Evolutionary conservation across 2,888 invertebrate genomes (phyloP).

Genomic region (Tetranychus truncatus): DNA sequence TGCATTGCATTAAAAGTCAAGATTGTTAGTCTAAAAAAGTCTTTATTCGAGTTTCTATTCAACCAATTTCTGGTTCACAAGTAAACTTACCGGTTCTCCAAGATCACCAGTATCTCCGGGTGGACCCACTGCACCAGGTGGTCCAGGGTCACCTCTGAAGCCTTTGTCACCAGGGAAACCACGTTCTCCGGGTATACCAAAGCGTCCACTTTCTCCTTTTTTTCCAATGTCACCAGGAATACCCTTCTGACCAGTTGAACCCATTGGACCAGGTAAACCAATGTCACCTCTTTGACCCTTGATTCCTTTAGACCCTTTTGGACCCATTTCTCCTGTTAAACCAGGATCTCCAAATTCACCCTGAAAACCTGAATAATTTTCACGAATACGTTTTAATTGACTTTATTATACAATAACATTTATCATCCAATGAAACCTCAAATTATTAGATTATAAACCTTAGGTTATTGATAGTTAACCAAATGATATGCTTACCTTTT

Average conservation of each 20-base stretch:
- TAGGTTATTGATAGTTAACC: neutral
- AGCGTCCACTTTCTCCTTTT: neutral
- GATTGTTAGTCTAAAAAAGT: no score
- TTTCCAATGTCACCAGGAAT: neutral
- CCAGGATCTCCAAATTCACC: neutral
- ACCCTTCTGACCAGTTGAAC: neutral
- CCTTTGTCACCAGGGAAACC: constrained; percentile 2
- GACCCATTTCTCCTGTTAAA: neutral
- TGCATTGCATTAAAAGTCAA: no score
- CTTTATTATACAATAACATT: neutral
- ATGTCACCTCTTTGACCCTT: constrained; percentile 3
- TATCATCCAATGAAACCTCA: neutral
- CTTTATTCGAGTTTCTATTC: no score
- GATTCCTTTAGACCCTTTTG: neutral
- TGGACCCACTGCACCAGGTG: constrained; percentile 12
- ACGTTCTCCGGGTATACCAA: neutral
- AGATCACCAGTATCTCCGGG: constrained; percentile 17
- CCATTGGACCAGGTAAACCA: constrained; percentile 1
- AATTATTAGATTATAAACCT: no score
- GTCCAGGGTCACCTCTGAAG: neutral
- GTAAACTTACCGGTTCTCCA: neutral
- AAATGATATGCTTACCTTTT: neutral
- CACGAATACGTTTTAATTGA: neutral
- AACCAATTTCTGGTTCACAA: no score
- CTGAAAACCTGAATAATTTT: neutral